Base-by-base conservation (phyloP, 37 sponge, comb jelly and placozoan genomes). In the Halisarca cf. caerulea region DNA sequence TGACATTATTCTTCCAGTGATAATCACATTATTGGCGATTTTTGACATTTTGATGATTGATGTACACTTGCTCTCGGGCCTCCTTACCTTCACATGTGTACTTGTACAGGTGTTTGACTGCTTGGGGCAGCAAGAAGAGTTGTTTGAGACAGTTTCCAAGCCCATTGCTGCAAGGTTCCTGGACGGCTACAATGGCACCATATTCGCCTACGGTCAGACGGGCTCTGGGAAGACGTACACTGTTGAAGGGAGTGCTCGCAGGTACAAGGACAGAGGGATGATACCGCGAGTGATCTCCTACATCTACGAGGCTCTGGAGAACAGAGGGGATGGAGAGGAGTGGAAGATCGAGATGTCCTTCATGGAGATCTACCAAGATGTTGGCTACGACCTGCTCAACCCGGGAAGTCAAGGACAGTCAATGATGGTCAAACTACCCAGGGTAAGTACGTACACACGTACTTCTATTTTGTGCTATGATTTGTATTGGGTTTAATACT, bases 181-280 rank as follows among this genome's bases (percentile, higher is more conserved):
- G 23, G 79, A 87, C 25, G 97, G 97, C 30, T 96, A 87, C 84
- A 96, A 96, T 80, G 94, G 89, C 20, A 96, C 97, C 2, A 82
- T 96, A 62, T 96, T 96, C 82, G 97, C 97, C 18, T 96, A 96
- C 58, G 97, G 97, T 4, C 94, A 94, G 78, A 96, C 97, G 0
- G 88, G 91, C 11, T 91, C 96, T 3, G 96, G 90, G 1, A 92
- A 85, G 90, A 96, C 81, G 83, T 87, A 40, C 82, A 93, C 89
- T 82, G 84, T 38, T 66, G 92, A 89, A 88, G 97, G 59, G 1
- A 87, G 88, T 75, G 86, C 83, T 20, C 11, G 92, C 15, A 79
- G 69, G 58, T 96, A 66, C 83, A 79, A 71, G 7, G 92, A 96
- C 7, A 27, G 97, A 5, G 97, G 97, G 23, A 62, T 96, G 11